Evolutionary conservation across 1,140 invertebrate genomes (phyloP), one percentile per base, ranked within the genome.

Genomic region (Belonocnema kinseyi): DNA sequence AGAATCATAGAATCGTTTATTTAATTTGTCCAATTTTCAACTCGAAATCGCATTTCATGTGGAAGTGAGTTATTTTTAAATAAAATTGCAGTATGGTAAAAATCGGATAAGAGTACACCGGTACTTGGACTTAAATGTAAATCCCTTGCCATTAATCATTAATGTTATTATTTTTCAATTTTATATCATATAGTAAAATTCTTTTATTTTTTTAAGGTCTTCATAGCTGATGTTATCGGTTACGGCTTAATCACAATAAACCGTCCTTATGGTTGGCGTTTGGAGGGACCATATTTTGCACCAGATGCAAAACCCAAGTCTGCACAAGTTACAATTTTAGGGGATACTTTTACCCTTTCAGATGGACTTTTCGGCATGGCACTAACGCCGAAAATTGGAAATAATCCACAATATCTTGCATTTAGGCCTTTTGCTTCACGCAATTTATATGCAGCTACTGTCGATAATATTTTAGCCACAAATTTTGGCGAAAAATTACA

Each of bases 361-460:
- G 90, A 92, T 58, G 91, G 91, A 2, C 73, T 89, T 0, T 82
- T 92, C 26, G 90, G 90, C 0, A 82, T 92, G 83, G 87, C 87
- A 2, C 16, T 92, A 7, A 86, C 86, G 6, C 85, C 85, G 1
- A 54, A 80, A 17, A 77, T 76, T 50, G 40, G 13, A 10, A 14
- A 72, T 0, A 74, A 46, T 3, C 40, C 74, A 0, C 40, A 85
- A 4, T 70, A 73, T 6, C 76, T 92, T 16, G 85, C 86, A 56
- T 90, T 90, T 66, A 86, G 89, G 53, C 81, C 92, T 0, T 77
- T 92, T 74, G 87, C 89, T 1, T 90, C 89, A 7, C 82, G 74
- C 40, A 75, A 88, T 21, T 80, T 91, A 72, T 87, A 86, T 72
- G 74, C 73, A 1, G 83, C 86, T 2, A 73, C 81, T 1, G 87